phyloP scores from a whole-genome alignment of 2,797 vertebrate genomes.

The Catharus ustulatus region DNA sequence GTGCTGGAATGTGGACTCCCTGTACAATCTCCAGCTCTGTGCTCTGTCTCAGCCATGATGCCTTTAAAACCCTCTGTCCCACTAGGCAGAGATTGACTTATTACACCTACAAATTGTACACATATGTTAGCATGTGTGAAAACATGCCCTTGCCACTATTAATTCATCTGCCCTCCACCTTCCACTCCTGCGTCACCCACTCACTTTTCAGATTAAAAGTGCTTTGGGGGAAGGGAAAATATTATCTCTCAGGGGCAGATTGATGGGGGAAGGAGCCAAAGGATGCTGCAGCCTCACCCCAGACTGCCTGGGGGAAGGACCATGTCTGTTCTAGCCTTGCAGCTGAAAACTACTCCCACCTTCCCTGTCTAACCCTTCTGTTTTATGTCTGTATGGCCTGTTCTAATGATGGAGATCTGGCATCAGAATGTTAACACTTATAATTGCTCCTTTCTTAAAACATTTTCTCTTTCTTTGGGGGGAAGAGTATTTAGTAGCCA shows the following conservation, averaged over 20 bases:
- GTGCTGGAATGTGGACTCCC: not conserved
- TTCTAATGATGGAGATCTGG: not conserved
- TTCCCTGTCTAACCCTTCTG: not conserved
- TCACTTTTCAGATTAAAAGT: constrained; percentile 34
- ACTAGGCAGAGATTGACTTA: constrained; percentile 34
- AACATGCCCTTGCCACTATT: constrained; percentile 29
- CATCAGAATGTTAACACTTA: not conserved
- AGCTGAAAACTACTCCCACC: not conserved
- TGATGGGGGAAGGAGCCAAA: constrained; percentile 26
- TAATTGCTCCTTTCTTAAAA: not conserved
- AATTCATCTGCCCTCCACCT: constrained; percentile 8
- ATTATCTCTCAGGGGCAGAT: constrained; percentile 9
- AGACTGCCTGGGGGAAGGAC: not conserved
- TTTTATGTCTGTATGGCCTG: not conserved
- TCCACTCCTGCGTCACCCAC: constrained; percentile 24
- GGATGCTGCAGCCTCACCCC: not conserved
- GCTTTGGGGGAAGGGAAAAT: constrained; percentile 10
- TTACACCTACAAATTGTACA: not conserved
- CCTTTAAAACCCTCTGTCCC: constrained; percentile 10
- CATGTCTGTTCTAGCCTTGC: not conserved
- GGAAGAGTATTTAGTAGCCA: not conserved
- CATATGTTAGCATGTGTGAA: constrained; percentile 7
- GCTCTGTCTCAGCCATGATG: not conserved
- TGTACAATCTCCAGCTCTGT: not conserved
- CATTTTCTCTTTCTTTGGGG: not conserved